Percentiles rank a stretch among this genome's conserved stretches.
Conservation (phyloP, 1,140 invertebrate species). For the Diabrotica undecimpunctata region DNA sequence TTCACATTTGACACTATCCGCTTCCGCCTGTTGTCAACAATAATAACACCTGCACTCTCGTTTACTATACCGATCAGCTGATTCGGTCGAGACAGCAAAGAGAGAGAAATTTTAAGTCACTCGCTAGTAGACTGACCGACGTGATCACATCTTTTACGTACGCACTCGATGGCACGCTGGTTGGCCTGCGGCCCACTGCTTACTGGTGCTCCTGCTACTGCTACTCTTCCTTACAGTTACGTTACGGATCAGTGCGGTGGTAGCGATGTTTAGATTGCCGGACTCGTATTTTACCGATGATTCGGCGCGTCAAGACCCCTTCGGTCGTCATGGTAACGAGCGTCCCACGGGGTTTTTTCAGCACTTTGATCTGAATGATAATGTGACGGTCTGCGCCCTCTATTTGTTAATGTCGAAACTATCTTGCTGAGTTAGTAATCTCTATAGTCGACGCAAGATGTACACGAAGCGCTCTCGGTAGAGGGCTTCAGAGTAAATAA, state of each 20-base stretch:
- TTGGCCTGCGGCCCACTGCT: slow-evolving; percentile 2
- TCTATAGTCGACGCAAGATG: too few relatives aligned
- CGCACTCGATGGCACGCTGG: slow-evolving; percentile 12
- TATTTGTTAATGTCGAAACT: neutral
- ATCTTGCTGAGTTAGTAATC: neutral
- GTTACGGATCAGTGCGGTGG: slow-evolving; percentile 14
- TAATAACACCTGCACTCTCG: slow-evolving; percentile 13
- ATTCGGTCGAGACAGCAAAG: neutral
- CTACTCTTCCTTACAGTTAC: neutral
- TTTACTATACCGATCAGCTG: slow-evolving; percentile 16
- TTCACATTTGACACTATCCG: slow-evolving; percentile 12
- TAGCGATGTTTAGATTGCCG: slow-evolving; percentile 16
- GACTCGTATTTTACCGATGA: slow-evolving; percentile 29
- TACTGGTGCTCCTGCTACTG: too few relatives aligned
- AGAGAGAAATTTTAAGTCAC: slow-evolving; percentile 12
- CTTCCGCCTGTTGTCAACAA: slow-evolving; percentile 9
- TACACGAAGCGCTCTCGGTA: too few relatives aligned
- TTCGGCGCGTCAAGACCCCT: slow-evolving; percentile 39
- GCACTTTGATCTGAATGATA: neutral
- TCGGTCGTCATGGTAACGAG: slow-evolving; percentile 32
- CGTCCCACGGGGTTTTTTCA: slow-evolving; percentile 29
- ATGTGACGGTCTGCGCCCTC: neutral
- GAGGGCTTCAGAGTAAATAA: too few relatives aligned
- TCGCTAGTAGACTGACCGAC: slow-evolving; percentile 15
- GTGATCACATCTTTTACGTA: slow-evolving; percentile 16